Evolutionary conservation across 2,888 invertebrate genomes (phyloP), one percentile per base, ranked within the genome.

Genomic region (Azorinus chamasolen): DNA sequence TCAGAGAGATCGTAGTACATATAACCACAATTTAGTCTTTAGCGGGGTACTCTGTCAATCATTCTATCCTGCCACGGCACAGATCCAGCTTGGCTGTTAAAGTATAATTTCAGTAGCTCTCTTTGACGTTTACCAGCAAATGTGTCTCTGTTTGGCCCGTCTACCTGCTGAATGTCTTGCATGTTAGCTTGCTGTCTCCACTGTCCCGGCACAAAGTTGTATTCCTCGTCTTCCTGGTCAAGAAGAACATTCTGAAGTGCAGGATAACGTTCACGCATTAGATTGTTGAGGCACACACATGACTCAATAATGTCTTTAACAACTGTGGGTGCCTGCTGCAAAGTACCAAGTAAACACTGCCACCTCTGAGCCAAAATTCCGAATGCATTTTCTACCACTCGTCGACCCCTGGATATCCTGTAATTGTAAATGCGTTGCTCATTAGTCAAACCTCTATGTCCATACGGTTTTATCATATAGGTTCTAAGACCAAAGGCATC

Each of bases 391-490:
- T 69, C 68, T 5, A 61, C 59, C 22, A 61, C 41, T 12, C 59
- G 24, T 4, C 68, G 24, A 14, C 51, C 68, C 20, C 68, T 58
- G 10, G 59, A 68, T 54, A 83, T 55, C 12, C 83, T 27, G 66
- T 85, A 87, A 55, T 87, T 87, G 58, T 55, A 65, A 10, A 85
- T 76, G 14, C 41, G 41, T 45, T 87, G 50, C 53, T 85, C 77
- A 18, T 46, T 27, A 3, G 63, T 55, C 48, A 87, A 62, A 24
- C 46, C 45, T 16, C 76, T 18, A 10, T 39, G n/a, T 16, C 65
- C 57, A 61, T 72, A 87, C 1, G 82, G 84, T 54, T 85, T 87
- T 77, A 87, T 85, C 25, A 87, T 18, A 37, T 65, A 77, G 24
- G 63, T 74, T 20, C 73, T 57, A 32, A 84, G 70, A 16, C 61